Evolutionary conservation across 2,888 invertebrate species (phyloP), one percentile per base, ranked within the genome.

Genomic region (Aspidapion aeneum): DNA sequence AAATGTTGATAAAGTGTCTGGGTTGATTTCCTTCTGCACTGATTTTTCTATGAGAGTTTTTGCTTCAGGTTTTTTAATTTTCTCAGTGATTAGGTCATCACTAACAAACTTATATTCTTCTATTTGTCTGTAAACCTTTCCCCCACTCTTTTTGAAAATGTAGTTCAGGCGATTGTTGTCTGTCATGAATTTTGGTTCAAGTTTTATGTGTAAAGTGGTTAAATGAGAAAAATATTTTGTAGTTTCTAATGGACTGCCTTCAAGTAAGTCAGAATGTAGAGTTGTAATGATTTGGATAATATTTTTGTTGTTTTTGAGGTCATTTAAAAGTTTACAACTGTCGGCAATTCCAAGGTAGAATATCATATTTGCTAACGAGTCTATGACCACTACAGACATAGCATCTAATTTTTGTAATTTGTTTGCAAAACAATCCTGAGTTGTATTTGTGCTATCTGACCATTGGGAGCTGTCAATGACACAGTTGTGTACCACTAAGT

Each of bases 1-100:
- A 73, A 89, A 89, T 61, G 88, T 88, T 0, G 87, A 79, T 3
- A 87, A 74, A 75, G 80, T 73, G 78, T 83, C 72, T 70, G 82
- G 72, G 66, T 71, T 69, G 9, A 71, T 60, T 74, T 74, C 68
- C 74, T 80, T 63, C 75, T 65, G 50, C 19, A 57, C 21, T 1
- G 68, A 55, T 50, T 64, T 66, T 59, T 70, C 66, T 50, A 68
- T 51, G 21, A 69, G 66, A 62, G 60, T 68, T 66, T 52, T 75
- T 76, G 76, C 55, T 66, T 77, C 73, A 18, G 75, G 74, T 65
- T 75, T 78, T 51, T 77, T 78, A 64, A 76, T 77, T 62, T 72
- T 69, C 62, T 74, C 70, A 0, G 74, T 74, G 17, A 73, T 12
- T 63, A 74, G 82, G 75, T 74, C 76, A 78, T 50, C 77, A 71